phyloP scores from a whole-genome alignment of 2,797 vertebrate species.

The Lepus townsendii region DNA sequence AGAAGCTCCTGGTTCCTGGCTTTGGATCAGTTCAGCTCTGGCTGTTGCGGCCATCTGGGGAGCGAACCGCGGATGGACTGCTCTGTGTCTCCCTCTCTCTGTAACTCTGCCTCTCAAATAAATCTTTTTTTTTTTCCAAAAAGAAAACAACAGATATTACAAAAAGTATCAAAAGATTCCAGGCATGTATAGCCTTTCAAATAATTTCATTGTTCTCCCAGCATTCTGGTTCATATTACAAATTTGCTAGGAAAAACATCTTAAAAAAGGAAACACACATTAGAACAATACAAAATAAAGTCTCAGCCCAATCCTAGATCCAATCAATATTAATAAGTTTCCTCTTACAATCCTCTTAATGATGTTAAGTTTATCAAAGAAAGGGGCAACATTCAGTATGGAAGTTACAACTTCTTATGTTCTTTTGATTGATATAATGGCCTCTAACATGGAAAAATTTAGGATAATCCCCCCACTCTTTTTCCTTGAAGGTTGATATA shows the following conservation, averaged over 20 bases:
- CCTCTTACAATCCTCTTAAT: slow-evolving; percentile 38
- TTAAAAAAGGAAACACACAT: slow-evolving; percentile 15
- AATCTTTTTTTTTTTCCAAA: neutral
- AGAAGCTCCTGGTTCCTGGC: too few relatives aligned
- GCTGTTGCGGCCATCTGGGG: too few relatives aligned
- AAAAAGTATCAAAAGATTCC: neutral
- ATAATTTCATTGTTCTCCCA: slow-evolving; percentile 49
- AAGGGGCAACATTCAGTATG: neutral
- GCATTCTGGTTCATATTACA: slow-evolving; percentile 33
- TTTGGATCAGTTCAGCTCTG: too few relatives aligned
- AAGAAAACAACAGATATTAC: neutral
- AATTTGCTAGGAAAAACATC: slow-evolving; percentile 45
- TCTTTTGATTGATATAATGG: neutral
- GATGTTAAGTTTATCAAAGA: neutral
- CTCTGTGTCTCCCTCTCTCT: too few relatives aligned
- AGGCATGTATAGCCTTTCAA: slow-evolving; percentile 36
- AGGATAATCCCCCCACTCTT: neutral
- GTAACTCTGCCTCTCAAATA: too few relatives aligned
- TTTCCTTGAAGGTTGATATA: neutral
- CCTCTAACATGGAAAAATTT: slow-evolving; percentile 48
- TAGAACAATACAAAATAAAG: slow-evolving; percentile 14
- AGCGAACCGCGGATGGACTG: too few relatives aligned
- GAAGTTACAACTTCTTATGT: slow-evolving; percentile 9
- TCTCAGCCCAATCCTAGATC: neutral
- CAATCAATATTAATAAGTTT: slow-evolving; percentile 55